These are phyloP conservation scores for Ptilonorhynchus violaceus DNA, from an alignment of 2,113 vertebrate genomes.

Conservation along the genomic window DNA sequence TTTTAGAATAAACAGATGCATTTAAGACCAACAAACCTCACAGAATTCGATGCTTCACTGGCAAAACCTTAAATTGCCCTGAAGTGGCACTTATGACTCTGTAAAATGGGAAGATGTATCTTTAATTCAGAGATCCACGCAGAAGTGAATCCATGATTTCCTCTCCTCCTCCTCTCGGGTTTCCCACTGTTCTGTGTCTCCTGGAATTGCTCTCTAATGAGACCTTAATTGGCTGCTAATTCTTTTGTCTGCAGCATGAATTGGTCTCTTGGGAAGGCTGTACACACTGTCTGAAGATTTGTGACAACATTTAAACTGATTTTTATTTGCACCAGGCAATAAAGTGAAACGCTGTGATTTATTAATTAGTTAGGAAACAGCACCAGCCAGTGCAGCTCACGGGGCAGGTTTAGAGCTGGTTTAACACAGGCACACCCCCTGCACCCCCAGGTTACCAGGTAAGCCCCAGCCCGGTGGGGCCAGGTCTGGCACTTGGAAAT, in stretches of 20 bases:
- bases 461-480: background rate
- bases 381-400: background rate
- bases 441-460: background rate
- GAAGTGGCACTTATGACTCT: background rate
- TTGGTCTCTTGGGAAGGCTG: background rate
- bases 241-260: background rate
- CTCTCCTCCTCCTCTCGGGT: background rate
- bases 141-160: background rate
- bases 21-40: background rate
- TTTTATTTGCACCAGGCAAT: background rate
- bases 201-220: conserved; percentile 22
- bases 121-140: background rate
- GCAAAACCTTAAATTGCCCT: background rate
- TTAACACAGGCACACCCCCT: background rate
- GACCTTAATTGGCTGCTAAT: conserved; percentile 27
- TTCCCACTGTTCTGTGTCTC: background rate
- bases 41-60: background rate
- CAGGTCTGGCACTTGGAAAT: rapidly evolving
- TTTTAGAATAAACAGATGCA: background rate
- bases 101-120: background rate
- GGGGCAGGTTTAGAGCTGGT: background rate
- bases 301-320: background rate
- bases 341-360: background rate
- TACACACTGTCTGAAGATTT: background rate
- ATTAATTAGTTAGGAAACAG: background rate